Evolutionary conservation across 2,113 vertebrate species (phyloP), one percentile per base, ranked within the genome.

Genomic region (Sterna hirundo): DNA sequence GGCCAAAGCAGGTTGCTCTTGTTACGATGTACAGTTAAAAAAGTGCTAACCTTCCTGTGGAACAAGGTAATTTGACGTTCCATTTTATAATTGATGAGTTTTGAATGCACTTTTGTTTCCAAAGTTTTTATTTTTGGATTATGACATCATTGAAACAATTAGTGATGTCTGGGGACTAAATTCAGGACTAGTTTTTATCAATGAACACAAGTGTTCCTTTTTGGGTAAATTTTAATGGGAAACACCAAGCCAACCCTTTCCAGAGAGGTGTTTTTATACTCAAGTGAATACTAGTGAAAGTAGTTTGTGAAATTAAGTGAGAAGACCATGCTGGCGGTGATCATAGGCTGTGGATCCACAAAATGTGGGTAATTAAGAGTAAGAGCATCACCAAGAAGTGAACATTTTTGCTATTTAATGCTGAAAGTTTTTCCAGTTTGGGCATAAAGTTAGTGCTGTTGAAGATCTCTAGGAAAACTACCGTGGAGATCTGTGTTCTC

Each of bases 1-100:
- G 57, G 22, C 3, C 5, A 7, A 81, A 72, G 18, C 7, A 40
- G 10, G 10, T 46, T 91, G 18, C 12, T 86, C 7, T 29, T 3
- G 0, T 44, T 72, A 14, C 0, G 2, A 4, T 3, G 2, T 6
- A 14, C 3, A 0, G 8, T 52, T 52, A 44, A 36, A 65, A 71
- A 79, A 2, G 5, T 49, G 6, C 1, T 29, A 42, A 16, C 4
- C 6, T 68, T 76, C 30, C n/a, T 82, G 13, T 5, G 1, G 34
- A 77, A 34, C 5, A 69, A 60, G n/a, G 46, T 55, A n/a, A 44
- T 78, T 62, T 61, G 11, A 3, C 69, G 47, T 64, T 19, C 4
- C 8, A 6, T 52, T 76, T 74, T 36, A 34, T 44, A 69, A 55
- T 4, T 83, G 8, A 11, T 32, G 38, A 13, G 4, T 66, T 90